Percentiles rank a stretch among this genome's conserved stretches.
These are phyloP conservation scores for Steinernema hermaphroditum DNA, from an alignment of 2,888 invertebrate species.

Conservation along the genomic window DNA sequence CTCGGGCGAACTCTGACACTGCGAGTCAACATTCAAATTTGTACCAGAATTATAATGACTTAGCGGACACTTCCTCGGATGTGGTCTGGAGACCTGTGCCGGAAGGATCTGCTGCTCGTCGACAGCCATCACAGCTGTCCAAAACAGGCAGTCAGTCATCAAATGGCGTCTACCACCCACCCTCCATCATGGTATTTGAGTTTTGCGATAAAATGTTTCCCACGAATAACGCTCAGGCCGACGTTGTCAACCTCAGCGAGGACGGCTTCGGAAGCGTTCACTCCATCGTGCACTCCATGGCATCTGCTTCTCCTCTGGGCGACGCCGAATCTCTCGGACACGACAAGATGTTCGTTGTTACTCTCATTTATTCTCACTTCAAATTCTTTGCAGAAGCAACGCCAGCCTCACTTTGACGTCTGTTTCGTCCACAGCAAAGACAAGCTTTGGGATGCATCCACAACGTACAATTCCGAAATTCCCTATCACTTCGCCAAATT, in stretches of 20 bases:
- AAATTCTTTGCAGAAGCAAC: background rate
- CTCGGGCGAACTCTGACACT: background rate
- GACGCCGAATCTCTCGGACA: background rate
- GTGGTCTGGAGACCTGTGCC: constrained; percentile 38
- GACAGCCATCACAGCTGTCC: constrained; percentile 44
- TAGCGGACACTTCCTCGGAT: constrained; percentile 4
- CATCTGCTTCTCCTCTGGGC: constrained; percentile 18
- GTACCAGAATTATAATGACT: constrained; percentile 14
- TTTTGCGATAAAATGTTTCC: too few species aligned
- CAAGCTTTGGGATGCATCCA: constrained; percentile 20
- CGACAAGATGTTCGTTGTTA: constrained; percentile 9
- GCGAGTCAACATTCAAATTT: background rate
- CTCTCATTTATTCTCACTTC: constrained; percentile 20
- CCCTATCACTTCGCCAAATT: constrained; percentile 52
- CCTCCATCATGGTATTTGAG: constrained; percentile 38
- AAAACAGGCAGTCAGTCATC: constrained; percentile 33
- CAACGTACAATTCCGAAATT: constrained; percentile 43
- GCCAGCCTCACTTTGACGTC: constrained; percentile 26
- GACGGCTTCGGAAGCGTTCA: constrained; percentile 7
- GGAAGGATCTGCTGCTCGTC: constrained; percentile 34
- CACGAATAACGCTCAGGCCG: constrained; percentile 33
- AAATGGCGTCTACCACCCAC: constrained; percentile 43
- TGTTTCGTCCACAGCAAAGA: constrained; percentile 19
- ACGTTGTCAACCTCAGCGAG: constrained; percentile 29
- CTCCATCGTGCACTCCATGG: background rate